These are phyloP conservation scores for Bellardia pandia DNA, from an alignment of 2,888 invertebrate species.

Conservation along the genomic window DNA sequence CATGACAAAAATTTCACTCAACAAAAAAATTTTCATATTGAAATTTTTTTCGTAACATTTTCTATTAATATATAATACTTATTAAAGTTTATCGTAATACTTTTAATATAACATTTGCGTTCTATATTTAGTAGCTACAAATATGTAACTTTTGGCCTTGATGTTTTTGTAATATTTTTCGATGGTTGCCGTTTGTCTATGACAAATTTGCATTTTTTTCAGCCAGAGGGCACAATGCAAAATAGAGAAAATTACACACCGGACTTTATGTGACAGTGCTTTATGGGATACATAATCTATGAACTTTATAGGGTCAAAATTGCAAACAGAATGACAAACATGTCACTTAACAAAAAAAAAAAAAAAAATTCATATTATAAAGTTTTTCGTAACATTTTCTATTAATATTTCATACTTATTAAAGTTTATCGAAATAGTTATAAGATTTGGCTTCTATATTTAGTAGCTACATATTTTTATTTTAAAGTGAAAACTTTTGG, in stretches of 20 bases:
- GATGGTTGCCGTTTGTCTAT: neutral
- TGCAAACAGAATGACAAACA: neutral
- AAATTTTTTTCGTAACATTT: neutral
- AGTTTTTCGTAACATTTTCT: neutral
- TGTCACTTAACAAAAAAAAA: no score
- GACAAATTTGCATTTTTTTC: no score
- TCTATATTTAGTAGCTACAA: neutral
- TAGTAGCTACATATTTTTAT: neutral
- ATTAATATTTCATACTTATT: neutral
- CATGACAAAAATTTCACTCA: no score
- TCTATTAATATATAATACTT: neutral
- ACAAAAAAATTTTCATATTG: no score
- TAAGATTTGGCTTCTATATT: neutral
- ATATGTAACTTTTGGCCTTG: neutral
- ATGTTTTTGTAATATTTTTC: neutral
- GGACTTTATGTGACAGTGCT: no score
- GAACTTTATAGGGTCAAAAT: no score
- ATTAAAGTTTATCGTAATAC: neutral
- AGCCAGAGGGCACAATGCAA: no score
- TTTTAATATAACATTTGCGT: neutral
- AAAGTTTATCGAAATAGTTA: neutral
- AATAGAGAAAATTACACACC: no score
- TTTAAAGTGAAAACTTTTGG: no score
- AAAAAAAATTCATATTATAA: no score
- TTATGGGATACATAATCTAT: no score